Evolutionary conservation across 1,140 invertebrate genomes (phyloP).

Genomic region (Cherax destructor): DNA sequence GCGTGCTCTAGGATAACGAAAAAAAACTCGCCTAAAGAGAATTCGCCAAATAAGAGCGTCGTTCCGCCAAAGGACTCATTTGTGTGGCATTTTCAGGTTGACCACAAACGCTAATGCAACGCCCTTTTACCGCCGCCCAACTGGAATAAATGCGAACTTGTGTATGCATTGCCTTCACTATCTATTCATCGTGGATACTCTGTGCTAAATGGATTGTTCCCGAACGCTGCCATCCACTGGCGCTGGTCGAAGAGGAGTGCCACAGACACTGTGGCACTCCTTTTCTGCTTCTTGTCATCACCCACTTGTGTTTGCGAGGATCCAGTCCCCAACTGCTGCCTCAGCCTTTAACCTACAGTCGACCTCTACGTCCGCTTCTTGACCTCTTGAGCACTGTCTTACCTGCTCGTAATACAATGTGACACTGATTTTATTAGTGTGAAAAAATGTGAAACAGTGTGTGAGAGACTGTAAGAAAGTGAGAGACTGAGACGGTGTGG

Average conservation of each 20-base stretch:
- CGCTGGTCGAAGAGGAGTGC: neutral
- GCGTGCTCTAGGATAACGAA: neutral
- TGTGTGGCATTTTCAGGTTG: constrained; percentile 46
- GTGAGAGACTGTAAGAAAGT: neutral
- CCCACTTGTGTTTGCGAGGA: neutral
- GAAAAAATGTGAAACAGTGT: no score
- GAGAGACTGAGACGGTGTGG: neutral
- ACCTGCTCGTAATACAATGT: no score
- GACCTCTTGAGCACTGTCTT: no score
- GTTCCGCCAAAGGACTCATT: constrained; percentile 41
- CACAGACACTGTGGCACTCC: no score
- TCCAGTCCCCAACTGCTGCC: neutral
- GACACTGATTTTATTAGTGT: no score
- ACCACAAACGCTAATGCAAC: constrained; percentile 46
- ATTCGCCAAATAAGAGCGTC: constrained; percentile 13
- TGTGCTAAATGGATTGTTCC: constrained; percentile 41
- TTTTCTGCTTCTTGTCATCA: no score
- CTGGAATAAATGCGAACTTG: constrained; percentile 37
- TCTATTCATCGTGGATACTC: constrained; percentile 37
- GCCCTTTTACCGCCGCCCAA: constrained; percentile 30
- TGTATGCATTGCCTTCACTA: constrained; percentile 42
- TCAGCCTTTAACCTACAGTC: neutral
- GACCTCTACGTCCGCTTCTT: no score
- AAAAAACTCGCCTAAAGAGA: constrained; percentile 19
- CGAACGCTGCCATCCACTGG: constrained; percentile 14